A percentile compares a stretch with the other conserved stretches of the same genome.
phyloP scores from a whole-genome alignment of 2,113 vertebrate species.

The Hydropotes inermis region DNA sequence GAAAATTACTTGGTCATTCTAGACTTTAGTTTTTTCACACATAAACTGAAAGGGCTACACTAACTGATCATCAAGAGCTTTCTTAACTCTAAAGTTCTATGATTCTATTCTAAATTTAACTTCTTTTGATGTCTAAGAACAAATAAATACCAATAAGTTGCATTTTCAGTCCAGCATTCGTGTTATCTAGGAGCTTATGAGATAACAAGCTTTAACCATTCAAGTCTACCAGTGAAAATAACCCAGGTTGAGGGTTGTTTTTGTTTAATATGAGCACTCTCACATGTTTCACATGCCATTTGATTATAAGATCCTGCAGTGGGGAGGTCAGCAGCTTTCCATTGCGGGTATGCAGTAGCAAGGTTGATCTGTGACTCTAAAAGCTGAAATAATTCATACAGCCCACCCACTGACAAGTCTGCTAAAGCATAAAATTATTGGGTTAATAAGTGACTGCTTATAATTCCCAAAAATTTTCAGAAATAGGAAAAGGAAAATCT shows the following conservation, averaged over 20 bases:
- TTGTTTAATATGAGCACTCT: background rate
- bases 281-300: slow-evolving; percentile 50
- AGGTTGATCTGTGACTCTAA: slow-evolving; percentile 41
- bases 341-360: background rate
- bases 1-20: slow-evolving; percentile 36
- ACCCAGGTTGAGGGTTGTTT: background rate
- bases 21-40: slow-evolving; percentile 30
- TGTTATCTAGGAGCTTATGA: slow-evolving; percentile 30
- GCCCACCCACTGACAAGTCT: slow-evolving; percentile 55
- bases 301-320: background rate
- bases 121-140: slow-evolving; percentile 54
- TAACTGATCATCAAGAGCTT: slow-evolving; percentile 32
- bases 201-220: slow-evolving; percentile 32
- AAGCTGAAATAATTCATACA: slow-evolving; percentile 55
- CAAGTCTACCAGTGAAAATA: background rate
- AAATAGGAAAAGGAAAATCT: slow-evolving; percentile 62
- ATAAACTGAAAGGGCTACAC: slow-evolving; percentile 17
- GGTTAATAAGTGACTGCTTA: slow-evolving; percentile 58
- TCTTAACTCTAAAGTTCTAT: slow-evolving; percentile 10
- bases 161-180: slow-evolving; percentile 43
- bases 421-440: slow-evolving; percentile 25
- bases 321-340: slow-evolving; percentile 3
- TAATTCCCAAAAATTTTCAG: slow-evolving; percentile 53
- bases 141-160: background rate
- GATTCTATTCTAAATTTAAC: slow-evolving; percentile 40